Percentiles rank a stretch among this genome's conserved stretches.
phyloP scores from a whole-genome alignment of 2,888 invertebrate genomes.

The Adelphocoris suturalis region DNA sequence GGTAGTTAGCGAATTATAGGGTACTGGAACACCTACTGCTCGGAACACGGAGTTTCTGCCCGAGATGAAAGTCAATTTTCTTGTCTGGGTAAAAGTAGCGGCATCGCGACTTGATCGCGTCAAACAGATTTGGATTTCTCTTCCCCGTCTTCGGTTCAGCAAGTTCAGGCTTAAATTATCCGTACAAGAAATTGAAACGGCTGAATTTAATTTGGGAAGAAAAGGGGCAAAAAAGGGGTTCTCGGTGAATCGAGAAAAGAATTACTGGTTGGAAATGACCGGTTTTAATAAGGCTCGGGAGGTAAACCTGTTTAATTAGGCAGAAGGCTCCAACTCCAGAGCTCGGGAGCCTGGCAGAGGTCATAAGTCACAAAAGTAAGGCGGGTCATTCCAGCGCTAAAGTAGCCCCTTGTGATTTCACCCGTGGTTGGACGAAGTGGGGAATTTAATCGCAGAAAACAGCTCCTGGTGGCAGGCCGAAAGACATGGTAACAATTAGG shows the following conservation, averaged over 20 bases:
- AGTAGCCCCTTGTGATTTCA: slow-evolving; percentile 43
- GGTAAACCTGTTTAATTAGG: slow-evolving; percentile 62
- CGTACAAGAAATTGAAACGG: slow-evolving; percentile 9
- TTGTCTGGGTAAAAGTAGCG: not conserved
- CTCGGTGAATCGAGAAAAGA: slow-evolving; percentile 30
- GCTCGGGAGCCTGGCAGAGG: slow-evolving; percentile 9
- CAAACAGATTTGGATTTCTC: slow-evolving; percentile 30
- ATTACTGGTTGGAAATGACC: slow-evolving; percentile 43
- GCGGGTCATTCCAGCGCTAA: slow-evolving; percentile 22
- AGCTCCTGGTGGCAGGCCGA: slow-evolving; percentile 15
- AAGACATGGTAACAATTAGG: slow-evolving; percentile 56
- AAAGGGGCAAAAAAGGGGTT: slow-evolving; percentile 15
- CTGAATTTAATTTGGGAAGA: slow-evolving; percentile 37
- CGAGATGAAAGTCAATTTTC: not conserved
- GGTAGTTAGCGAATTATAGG: slow-evolving; percentile 30
- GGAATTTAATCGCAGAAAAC: slow-evolving; percentile 31
- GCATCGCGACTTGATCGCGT: not conserved
- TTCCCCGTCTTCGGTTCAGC: slow-evolving; percentile 9
- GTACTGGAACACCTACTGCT: slow-evolving; percentile 2
- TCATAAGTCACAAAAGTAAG: slow-evolving; percentile 62
- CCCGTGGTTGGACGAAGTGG: not conserved
- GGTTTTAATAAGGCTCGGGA: slow-evolving; percentile 59
- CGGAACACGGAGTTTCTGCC: not conserved
- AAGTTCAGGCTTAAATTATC: slow-evolving; percentile 38
- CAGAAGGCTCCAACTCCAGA: slow-evolving; percentile 24